A percentile compares a stretch with the other conserved stretches of the same genome.
phyloP scores from a whole-genome alignment of 2,797 vertebrate genomes.

The Apogon hyalosoma region DNA sequence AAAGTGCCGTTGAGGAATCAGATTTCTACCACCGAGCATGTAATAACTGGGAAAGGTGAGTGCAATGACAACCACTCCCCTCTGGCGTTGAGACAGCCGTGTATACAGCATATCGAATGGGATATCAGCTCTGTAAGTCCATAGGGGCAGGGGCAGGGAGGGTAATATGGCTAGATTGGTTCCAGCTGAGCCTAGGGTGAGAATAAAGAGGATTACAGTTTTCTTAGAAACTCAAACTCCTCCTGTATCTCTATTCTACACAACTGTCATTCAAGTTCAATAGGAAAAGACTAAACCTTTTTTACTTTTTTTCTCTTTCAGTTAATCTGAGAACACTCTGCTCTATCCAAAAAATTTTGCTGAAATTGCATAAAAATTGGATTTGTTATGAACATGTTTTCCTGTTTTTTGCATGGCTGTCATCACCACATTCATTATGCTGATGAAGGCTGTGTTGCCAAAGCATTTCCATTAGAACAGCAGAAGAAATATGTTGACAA shows the following conservation, averaged over 20 bases:
- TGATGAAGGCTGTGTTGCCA: conserved; percentile 11
- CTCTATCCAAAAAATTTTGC: neutral
- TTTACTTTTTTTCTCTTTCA: conserved; percentile 4
- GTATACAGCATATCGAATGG: conserved; percentile 52
- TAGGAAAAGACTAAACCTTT: neutral
- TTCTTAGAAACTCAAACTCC: conserved; percentile 36
- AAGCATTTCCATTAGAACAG: conserved; percentile 28
- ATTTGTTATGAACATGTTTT: conserved; percentile 10
- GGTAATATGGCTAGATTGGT: conserved; percentile 60
- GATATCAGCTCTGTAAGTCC: conserved; percentile 55
- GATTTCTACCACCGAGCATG: conserved; percentile 58
- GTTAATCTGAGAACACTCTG: conserved; percentile 12
- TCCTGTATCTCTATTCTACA: conserved; percentile 12
- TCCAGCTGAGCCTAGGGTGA: conserved; percentile 59
- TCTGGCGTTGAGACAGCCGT: conserved; percentile 27
- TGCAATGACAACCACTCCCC: conserved; percentile 73
- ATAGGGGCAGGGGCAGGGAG: conserved; percentile 38
- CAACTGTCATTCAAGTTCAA: conserved; percentile 3
- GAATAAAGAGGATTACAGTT: conserved; percentile 65
- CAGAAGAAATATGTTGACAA: conserved; percentile 17
- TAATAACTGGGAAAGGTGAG: conserved; percentile 73
- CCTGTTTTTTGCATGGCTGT: conserved; percentile 18
- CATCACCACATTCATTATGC: conserved; percentile 34
- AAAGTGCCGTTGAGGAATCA: conserved; percentile 47
- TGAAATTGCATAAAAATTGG: conserved; percentile 23